Evolutionary conservation across 1,140 invertebrate species (phyloP), one percentile per base, ranked within the genome.

Genomic region (Drosophila sproati): DNA sequence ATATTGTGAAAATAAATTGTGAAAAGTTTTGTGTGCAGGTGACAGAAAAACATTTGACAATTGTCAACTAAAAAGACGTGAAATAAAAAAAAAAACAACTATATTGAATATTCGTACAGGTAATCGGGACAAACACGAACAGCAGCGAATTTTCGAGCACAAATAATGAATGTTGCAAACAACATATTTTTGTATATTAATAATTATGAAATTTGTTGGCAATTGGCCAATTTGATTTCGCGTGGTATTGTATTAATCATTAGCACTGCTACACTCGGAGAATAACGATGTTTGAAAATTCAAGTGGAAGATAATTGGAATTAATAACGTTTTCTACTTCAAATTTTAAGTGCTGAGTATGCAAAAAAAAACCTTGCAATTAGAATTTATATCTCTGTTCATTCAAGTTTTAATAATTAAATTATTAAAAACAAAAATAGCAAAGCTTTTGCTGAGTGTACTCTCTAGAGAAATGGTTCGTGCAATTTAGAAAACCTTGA

Each of bases 401-500:
- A 20, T 20, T 20, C 20, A 20, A 20, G 20, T 20, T 20, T 20
- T 20, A 20, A 20, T 20, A 20, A 0, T 20, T 20, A 20, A 20
- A 20, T 20, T 20, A 20, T 20, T 20, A 20, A 20, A 20, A 20
- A 20, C 20, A 20, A 20, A 20, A 20, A 20, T 20, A 20, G 20
- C 20, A 20, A 20, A 20, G 20, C 20, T 43, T 43, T 6, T 43
- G 39, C 10, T 10, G 10, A 41, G 39, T 41, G 39, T 28, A 39
- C 7, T 34, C 32, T 12, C 5, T 20, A 51, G 51, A 60, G 37
- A 83, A 68, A 73, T 61, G 64, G 62, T 63, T 73, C 51, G 62
- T 81, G 52, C 73, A 47, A 62, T 73, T 20, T 41, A 64, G 10
- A 54, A 55, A 88, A 88, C 83, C 83, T 87, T 87, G 83, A 87